Percentiles rank a stretch among this genome's conserved stretches.
These are phyloP conservation scores for Manis crassicaudata DNA, from an alignment of 2,797 vertebrate species.

Conservation along the genomic window DNA sequence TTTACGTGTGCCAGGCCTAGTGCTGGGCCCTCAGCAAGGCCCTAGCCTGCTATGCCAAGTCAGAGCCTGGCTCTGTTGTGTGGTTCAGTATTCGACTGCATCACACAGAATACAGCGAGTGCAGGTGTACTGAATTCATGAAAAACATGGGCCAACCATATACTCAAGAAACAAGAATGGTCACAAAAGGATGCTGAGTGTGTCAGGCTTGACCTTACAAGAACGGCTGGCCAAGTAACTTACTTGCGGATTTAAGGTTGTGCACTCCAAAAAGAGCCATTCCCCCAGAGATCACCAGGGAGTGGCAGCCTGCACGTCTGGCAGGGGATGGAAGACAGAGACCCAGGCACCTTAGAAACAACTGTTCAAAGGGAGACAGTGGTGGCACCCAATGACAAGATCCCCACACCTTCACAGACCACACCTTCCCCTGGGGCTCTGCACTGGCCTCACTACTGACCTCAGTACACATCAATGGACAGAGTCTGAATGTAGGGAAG, in stretches of 20 bases:
- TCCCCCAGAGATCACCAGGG: too few species aligned
- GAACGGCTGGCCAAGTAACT: too few species aligned
- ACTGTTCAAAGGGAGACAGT: accelerated
- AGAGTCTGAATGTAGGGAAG: background rate
- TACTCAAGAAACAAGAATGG: background rate
- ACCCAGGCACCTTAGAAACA: background rate
- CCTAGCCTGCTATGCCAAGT: background rate
- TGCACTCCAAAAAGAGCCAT: background rate
- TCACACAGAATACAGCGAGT: background rate
- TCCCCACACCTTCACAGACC: background rate
- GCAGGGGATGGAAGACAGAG: background rate
- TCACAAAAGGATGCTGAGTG: accelerated
- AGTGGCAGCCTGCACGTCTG: too few species aligned
- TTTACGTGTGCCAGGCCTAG: background rate
- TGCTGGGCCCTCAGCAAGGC: background rate
- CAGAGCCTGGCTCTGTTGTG: accelerated
- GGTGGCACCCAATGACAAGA: background rate
- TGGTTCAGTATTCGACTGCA: background rate
- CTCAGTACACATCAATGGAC: accelerated
- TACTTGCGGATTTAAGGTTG: background rate
- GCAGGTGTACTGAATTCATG: background rate
- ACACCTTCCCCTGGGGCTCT: background rate
- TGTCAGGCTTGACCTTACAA: background rate
- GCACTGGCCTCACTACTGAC: background rate
- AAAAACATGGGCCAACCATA: background rate